These are phyloP conservation scores for Tenebrio molitor DNA, from an alignment of 1,140 invertebrate species.

Conservation along the genomic window DNA sequence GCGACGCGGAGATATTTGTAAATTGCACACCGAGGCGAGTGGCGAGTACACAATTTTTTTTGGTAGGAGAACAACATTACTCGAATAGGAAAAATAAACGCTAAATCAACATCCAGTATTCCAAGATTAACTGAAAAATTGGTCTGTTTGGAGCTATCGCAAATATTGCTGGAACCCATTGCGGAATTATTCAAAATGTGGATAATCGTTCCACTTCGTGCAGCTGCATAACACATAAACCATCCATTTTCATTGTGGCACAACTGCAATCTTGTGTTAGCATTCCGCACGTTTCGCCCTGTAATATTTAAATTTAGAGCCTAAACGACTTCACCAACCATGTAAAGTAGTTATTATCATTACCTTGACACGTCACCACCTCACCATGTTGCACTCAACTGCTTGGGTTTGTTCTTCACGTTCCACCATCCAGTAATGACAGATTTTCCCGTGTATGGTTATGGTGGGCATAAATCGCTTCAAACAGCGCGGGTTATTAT, in stretches of 20 bases:
- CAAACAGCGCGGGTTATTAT: neutral
- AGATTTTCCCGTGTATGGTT: neutral
- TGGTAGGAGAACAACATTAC: too few relatives aligned
- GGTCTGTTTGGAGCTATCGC: neutral
- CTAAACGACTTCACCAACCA: neutral
- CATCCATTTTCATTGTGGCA: constrained; percentile 26
- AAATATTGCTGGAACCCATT: constrained; percentile 10
- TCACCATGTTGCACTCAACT: too few relatives aligned
- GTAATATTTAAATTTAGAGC: constrained; percentile 20
- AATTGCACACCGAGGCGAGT: too few relatives aligned
- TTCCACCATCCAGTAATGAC: neutral
- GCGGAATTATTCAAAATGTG: constrained; percentile 19
- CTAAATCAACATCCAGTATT: neutral
- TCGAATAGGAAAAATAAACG: too few relatives aligned
- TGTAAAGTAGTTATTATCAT: constrained; percentile 5
- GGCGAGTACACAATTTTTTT: too few relatives aligned
- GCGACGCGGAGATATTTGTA: too few relatives aligned
- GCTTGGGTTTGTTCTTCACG: too few relatives aligned
- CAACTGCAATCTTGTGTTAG: constrained; percentile 26
- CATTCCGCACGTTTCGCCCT: constrained; percentile 22
- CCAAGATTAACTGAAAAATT: neutral
- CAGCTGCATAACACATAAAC: constrained; percentile 26
- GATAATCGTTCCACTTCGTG: constrained; percentile 20
- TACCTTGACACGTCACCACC: neutral
- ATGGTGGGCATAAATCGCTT: neutral